Evolutionary conservation across 2,113 vertebrate species (phyloP), one percentile per base, ranked within the genome.

Genomic region (Lamprologus tigripictilis): DNA sequence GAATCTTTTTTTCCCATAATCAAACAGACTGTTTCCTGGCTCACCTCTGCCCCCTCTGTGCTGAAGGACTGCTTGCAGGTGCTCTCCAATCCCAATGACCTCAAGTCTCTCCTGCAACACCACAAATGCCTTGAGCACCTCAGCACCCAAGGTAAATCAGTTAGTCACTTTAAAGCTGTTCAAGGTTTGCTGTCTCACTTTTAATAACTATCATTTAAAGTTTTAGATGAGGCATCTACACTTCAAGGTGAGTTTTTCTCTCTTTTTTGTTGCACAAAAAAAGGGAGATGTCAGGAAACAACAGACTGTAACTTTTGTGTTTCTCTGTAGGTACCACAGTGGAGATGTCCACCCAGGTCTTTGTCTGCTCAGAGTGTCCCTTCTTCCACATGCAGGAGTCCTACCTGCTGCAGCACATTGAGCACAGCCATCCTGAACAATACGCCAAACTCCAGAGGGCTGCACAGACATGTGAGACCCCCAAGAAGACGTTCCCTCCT

Each of bases 371-470:
- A 4, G 84, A 92, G 61, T 95, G 95, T 88, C 92, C 92, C 2
- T 95, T 95, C 86, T 94, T 94, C 81, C 95, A 95, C 93, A 90
- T 93, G 86, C 88, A 95, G 83, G 95, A 95, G 89, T 92, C 92
- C 21, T 93, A 81, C 88, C 91, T 95, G 81, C 90, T 91, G 85
- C 92, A 89, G 91, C 94, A 95, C 85, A 28, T 95, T 1, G 90
- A 95, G 31, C 92, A 71, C 68, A 92, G 87, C 47, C 95, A 95
- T 87, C 94, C 93, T 7, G 92, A 94, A 47, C 83, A 90, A 57
- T 86, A 90, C 71, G 19, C 16, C 83, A 91, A 84, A 61, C 84
- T 93, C 8, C 92, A 94, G 28, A 68, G 12, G 81, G 19, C 86
- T 7, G 23, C 85, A 4, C 83, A 88, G 21, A 57, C 54, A 2